Evolutionary conservation across 2,888 invertebrate genomes (phyloP).

Genomic region (Oxytorus armatus): DNA sequence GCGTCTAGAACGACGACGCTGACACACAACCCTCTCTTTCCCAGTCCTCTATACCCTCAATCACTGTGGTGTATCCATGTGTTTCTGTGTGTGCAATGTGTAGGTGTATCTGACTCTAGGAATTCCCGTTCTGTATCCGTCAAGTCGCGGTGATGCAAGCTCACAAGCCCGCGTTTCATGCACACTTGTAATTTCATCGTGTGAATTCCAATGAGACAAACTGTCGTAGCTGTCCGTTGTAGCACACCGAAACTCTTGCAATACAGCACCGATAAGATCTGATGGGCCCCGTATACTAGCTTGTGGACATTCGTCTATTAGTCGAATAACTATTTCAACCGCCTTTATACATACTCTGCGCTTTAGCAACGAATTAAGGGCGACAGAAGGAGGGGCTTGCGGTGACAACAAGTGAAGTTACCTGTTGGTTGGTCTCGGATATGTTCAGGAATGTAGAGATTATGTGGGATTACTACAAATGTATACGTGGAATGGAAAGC

Average conservation of each 20-base stretch:
- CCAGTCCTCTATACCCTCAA: neutral
- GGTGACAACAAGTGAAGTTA: conserved; percentile 14
- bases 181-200: conserved; percentile 48
- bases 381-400: neutral
- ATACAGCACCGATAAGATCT: conserved; percentile 41
- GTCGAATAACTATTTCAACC: conserved; percentile 28
- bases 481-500: neutral
- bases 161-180: conserved; percentile 1
- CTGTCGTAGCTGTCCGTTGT: conserved; percentile 53
- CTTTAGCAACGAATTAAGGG: neutral
- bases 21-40: conserved; percentile 20
- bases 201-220: conserved; percentile 65
- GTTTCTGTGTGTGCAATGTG: neutral
- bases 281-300: conserved; percentile 40
- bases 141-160: conserved; percentile 43
- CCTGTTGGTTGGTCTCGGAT: conserved; percentile 4
- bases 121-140: conserved; percentile 56
- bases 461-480: neutral
- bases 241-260: conserved; percentile 18
- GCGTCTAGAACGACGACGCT: neutral
- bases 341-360: neutral
- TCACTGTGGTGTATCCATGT: neutral
- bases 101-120: conserved; percentile 27
- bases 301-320: conserved; percentile 32
- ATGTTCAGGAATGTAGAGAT: conserved; percentile 4